Evolutionary conservation across 2,888 invertebrate genomes (phyloP), one percentile per base, ranked within the genome.

Genomic region (Girardia tigrina): DNA sequence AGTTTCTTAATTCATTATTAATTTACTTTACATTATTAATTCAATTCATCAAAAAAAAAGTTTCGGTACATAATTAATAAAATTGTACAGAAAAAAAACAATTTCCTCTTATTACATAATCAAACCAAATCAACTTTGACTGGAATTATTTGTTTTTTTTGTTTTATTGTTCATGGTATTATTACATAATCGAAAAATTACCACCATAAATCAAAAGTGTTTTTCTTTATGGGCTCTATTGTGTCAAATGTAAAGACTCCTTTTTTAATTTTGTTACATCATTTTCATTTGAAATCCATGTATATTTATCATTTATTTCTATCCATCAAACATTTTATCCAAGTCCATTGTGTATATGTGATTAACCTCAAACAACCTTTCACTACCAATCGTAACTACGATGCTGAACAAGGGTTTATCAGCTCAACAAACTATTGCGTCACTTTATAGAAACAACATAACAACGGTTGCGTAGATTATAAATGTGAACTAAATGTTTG

Each of bases 291-390:
- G 56, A 56, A 56, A 56, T n/a, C 56, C 56, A n/a, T n/a, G n/a
- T 23, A 56, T 23, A 56, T 56, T 56, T 56, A 23, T 56, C 56
- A 56, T 12, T 12, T n/a, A n/a, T n/a, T n/a, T n/a, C n/a, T n/a
- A n/a, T 36, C 16, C 12, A 36, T 12, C 36, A 36, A 36, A 8
- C 8, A 12, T 36, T 4, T 12, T 56, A 56, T 56, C 56, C 56
- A 56, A 6, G 56, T 56, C 56, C 20, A 56, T 56, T 23, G 23
- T 12, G n/a, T n/a, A n/a, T n/a, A n/a, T n/a, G n/a, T n/a, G n/a
- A n/a, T n/a, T n/a, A n/a, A 56, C 56, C 56, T 56, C 56, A 56
- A n/a, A 56, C 56, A 56, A 56, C 56, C 56, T 56, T n/a, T 56
- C n/a, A 16, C 56, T 56, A n/a, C 56, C 56, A 56, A 56, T 56